These are phyloP conservation scores for Chamaetylas fuelleborni DNA, from an alignment of 2,113 vertebrate species.

Conservation along the genomic window DNA sequence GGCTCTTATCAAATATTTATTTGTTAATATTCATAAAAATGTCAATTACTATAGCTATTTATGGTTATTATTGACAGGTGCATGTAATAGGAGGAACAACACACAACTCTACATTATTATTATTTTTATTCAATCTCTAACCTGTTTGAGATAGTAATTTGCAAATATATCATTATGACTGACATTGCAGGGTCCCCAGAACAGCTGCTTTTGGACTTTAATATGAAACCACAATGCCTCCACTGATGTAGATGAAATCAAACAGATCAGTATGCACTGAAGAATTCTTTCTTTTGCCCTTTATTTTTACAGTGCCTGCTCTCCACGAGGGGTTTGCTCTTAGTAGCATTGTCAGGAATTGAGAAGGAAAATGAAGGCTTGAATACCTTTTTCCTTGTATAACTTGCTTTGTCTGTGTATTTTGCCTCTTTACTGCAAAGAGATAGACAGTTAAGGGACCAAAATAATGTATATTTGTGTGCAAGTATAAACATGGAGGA, in stretches of 20 bases:
- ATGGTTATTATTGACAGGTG: not conserved
- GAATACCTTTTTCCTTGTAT: not conserved
- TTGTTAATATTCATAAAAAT: not conserved
- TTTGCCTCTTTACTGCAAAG: not conserved
- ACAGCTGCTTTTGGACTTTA: not conserved
- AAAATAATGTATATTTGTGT: not conserved
- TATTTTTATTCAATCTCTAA: not conserved
- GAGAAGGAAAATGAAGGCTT: not conserved
- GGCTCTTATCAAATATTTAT: not conserved
- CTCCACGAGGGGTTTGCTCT: rapidly evolving
- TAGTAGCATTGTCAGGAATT: not conserved
- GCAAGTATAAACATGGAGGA: not conserved
- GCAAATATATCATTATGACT: not conserved
- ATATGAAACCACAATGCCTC: not conserved
- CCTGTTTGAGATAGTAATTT: not conserved
- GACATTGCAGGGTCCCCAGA: not conserved
- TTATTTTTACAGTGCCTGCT: not conserved
- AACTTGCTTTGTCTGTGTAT: not conserved
- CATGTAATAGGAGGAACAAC: not conserved
- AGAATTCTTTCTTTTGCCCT: not conserved
- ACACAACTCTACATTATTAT: not conserved
- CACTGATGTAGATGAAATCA: not conserved
- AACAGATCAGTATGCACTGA: not conserved
- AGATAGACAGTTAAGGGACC: not conserved
- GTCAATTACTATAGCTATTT: not conserved